Evolutionary conservation across 2,888 invertebrate species (phyloP), one percentile per base, ranked within the genome.

Genomic region (Athrips mouffetella): DNA sequence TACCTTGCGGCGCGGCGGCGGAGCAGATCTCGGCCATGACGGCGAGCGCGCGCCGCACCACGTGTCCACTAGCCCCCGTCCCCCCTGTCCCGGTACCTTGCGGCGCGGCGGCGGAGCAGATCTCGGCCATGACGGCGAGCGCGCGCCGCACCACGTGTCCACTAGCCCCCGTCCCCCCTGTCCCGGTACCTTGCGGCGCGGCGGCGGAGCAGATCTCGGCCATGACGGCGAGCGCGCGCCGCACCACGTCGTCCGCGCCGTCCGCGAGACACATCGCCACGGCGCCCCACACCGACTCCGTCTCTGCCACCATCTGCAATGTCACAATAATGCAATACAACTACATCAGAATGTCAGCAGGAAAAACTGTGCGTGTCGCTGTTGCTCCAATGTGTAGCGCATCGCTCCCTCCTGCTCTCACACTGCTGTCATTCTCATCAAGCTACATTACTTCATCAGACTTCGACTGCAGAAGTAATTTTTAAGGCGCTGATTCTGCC

Each of bases 101-200:
- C 37, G 52, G 45, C 47, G 70, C 70, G 52, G 65, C 55, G 63
- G 80, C 77, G 21, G 82, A 79, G 76, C 89, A 89, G 56, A 95
- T 92, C 89, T 95, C 94, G 1, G 98, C 96, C 55, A 99, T 91
- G 47, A 98, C 97, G 66, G 97, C 96, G 48, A 99, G 90, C 74
- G 95, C 94, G 74, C 98, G 94, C 48, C 98, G 92, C 35, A 98
- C 97, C 47, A 98, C 98, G 89, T 98, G n/a, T n/a, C n/a, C n/a
- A n/a, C n/a, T n/a, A n/a, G n/a, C n/a, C n/a, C n/a, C n/a, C n/a
- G n/a, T n/a, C n/a, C n/a, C n/a, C n/a, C n/a, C n/a, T n/a, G n/a
- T n/a, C n/a, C n/a, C n/a, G n/a, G n/a, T n/a, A n/a, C n/a, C n/a
- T n/a, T n/a, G 65, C 63, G 39, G 21, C 13, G 27, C 70, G 53